A percentile compares a stretch with the other conserved stretches of the same genome.
These are phyloP conservation scores for Tribolium madens DNA, from an alignment of 1,140 invertebrate species.

Conservation along the genomic window DNA sequence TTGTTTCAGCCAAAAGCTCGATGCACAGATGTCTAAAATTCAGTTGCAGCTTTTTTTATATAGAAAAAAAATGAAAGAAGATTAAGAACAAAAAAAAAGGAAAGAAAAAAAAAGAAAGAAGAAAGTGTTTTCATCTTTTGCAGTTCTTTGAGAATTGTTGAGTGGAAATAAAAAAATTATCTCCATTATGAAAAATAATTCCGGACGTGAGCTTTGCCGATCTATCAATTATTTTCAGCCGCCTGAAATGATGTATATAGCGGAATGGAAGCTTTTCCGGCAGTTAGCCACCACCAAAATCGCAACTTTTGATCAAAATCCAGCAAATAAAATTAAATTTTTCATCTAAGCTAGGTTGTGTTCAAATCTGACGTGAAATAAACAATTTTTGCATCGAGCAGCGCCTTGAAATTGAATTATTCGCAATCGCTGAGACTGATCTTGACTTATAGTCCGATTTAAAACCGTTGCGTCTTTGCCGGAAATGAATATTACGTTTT, in stretches of 20 bases:
- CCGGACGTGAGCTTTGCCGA: neutral
- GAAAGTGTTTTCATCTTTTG: no score
- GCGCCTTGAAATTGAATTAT: conserved; percentile 55
- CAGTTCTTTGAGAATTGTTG: no score
- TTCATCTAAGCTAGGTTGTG: neutral
- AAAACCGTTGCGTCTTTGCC: conserved; percentile 44
- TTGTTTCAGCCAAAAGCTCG: no score
- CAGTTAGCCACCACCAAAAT: neutral
- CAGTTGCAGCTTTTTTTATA: no score
- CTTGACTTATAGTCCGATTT: conserved; percentile 53
- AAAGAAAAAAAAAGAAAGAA: no score
- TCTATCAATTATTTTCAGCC: conserved; percentile 21
- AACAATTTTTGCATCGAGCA: neutral
- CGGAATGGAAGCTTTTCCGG: conserved; percentile 16
- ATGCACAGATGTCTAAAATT: neutral
- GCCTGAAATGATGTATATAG: conserved; percentile 8
- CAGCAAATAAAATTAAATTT: neutral
- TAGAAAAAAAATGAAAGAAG: no score
- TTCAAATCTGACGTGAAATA: neutral
- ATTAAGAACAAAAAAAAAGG: no score
- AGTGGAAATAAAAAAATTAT: no score
- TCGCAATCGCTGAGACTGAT: conserved; percentile 52
- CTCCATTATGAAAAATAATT: no score
- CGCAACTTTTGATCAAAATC: conserved; percentile 1
- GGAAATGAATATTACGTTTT: conserved; percentile 54